Conservation (phyloP, 2,888 invertebrate genomes). For the Dicycla oo region DNA sequence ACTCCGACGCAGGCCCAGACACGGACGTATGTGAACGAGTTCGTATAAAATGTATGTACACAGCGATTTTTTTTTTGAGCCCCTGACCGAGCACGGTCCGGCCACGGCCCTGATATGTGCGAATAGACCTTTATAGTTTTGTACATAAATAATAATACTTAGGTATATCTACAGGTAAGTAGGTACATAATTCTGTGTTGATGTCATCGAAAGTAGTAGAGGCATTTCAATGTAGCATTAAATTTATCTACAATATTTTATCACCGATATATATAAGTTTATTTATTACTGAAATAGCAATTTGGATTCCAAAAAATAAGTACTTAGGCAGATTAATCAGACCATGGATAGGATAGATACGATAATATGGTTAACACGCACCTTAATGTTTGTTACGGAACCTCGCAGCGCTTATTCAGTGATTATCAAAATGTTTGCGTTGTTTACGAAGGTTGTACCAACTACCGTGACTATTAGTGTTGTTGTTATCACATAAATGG, state of each 20-base stretch:
- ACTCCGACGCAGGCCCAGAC: no score
- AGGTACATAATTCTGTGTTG: conserved; percentile 12
- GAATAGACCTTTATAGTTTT: conserved; percentile 18
- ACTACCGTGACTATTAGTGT: conserved; percentile 73
- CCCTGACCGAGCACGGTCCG: no score
- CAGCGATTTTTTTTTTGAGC: no score
- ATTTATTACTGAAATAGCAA: conserved; percentile 26
- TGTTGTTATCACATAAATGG: conserved; percentile 78
- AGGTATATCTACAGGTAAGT: conserved; percentile 4
- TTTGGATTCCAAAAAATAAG: conserved; percentile 3
- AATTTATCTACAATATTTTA: conserved; percentile 32
- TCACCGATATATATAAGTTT: conserved; percentile 13
- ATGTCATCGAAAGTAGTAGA: conserved; percentile 34
- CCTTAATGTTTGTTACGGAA: conserved; percentile 24
- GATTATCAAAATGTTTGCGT: conserved; percentile 57
- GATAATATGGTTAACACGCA: conserved; percentile 10
- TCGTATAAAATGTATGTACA: no score
- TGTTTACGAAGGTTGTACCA: conserved; percentile 72
- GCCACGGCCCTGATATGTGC: no score
- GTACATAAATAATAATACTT: conserved; percentile 18
- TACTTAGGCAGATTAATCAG: conserved; percentile 14
- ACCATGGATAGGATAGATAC: conserved; percentile 14
- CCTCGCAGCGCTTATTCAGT: conserved; percentile 32
- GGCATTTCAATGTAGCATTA: conserved; percentile 27
- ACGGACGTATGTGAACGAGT: no score